Evolutionary conservation across 2,888 invertebrate genomes (phyloP), one percentile per base, ranked within the genome.

Genomic region (Amorpha juglandis): DNA sequence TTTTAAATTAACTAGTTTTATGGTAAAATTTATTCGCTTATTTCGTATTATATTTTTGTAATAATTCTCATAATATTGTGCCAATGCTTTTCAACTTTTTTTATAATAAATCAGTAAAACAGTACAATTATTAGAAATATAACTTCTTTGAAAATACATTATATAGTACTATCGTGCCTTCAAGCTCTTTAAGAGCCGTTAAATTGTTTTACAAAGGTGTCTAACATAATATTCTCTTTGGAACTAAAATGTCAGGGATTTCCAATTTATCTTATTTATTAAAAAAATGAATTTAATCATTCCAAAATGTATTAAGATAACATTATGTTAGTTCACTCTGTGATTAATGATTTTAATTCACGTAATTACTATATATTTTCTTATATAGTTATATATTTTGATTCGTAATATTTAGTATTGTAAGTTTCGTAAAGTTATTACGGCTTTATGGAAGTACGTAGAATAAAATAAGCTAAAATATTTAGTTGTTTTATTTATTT

Each of bases 391-490:
- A 65, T 70, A 74, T 74, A 69, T 70, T 79, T 84, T 73, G 82
- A 85, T 80, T 82, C 80, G 80, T 88, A 80, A 78, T 83, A 79
- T 78, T 78, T 81, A 77, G 82, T 42, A 38, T 42, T 58, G 87
- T 90, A 91, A 91, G 86, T 90, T 91, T 86, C 89, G 81, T 84
- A 74, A 82, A 83, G 85, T 83, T 76, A 77, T 78, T 58, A 71
- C 74, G 72, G 74, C 85, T 90, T 84, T 88, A 79, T 88, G 87
- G 80, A 90, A 90, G 89, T 91, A 88, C 89, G 81, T 91, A 90
- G 86, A 87, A 83, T 87, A 88, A 85, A 79, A 83, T 82, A 83
- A 83, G 81, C 76, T 72, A 75, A 71, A 75, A 76, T 75, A 74
- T 47, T 47, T 48, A 16, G 27, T 53, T 53, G 63, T 53, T 47